These are phyloP conservation scores for Psix sp. DNA, from an alignment of 1,140 invertebrate genomes.

Conservation along the genomic window DNA sequence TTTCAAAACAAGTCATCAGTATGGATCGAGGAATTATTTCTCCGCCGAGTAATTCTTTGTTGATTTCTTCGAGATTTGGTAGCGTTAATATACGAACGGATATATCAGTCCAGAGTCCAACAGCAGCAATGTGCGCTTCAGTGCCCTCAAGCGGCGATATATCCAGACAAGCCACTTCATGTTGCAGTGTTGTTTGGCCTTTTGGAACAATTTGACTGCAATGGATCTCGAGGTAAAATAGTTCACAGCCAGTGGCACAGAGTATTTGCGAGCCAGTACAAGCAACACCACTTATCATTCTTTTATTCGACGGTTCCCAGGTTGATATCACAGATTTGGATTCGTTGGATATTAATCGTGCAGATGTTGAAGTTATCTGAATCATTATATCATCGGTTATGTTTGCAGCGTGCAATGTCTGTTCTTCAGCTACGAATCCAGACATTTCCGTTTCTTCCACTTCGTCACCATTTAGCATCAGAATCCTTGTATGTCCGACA, in stretches of 20 bases:
- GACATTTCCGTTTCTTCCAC: slow-evolving; percentile 96
- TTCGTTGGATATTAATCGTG: slow-evolving; percentile 82
- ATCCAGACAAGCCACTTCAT: slow-evolving; percentile 98
- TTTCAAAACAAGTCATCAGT: slow-evolving; percentile 95
- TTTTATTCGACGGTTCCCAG: slow-evolving; percentile 87
- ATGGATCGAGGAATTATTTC: slow-evolving; percentile 98
- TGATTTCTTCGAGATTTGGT: slow-evolving; percentile 86
- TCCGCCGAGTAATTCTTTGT: slow-evolving; percentile 92
- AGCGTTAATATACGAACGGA: slow-evolving; percentile 90
- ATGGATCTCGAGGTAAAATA: slow-evolving; percentile 93
- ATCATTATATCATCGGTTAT: slow-evolving; percentile 89
- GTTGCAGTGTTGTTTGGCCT: slow-evolving; percentile 85
- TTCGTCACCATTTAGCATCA: slow-evolving; percentile 94
- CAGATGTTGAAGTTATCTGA: slow-evolving; percentile 86
- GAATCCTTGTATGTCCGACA: slow-evolving; percentile 94
- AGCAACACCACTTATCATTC: slow-evolving; percentile 91
- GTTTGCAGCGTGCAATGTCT: slow-evolving; percentile 96
- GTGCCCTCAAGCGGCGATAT: slow-evolving; percentile 87
- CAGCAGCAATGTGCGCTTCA: slow-evolving; percentile 87
- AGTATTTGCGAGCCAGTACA: slow-evolving; percentile 90
- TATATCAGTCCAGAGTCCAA: slow-evolving; percentile 98
- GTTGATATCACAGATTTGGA: slow-evolving; percentile 84
- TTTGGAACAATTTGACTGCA: slow-evolving; percentile 82
- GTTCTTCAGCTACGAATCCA: slow-evolving; percentile 92
- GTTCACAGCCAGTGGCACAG: slow-evolving; percentile 90